Base-by-base conservation (phyloP, 2,888 invertebrate genomes). In the Tenthredo distinguenda region DNA sequence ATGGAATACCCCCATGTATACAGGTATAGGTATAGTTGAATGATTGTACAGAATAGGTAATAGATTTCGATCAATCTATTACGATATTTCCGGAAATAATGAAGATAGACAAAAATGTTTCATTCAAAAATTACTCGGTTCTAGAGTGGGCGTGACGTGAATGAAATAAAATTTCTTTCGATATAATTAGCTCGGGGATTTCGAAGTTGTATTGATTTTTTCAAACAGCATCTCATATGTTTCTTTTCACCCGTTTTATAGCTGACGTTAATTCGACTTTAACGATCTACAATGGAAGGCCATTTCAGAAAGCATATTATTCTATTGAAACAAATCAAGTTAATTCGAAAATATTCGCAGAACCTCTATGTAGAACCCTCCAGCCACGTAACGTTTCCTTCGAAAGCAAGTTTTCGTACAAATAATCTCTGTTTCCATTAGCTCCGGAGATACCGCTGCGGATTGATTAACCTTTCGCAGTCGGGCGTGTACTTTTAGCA, bases 301-400 rank as follows among this genome's bases (percentile, higher is more conserved):
- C 15, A 68, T 68, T 68, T 34, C 68, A 68, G 68, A 68, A 34
- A 68, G 12, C 62, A 68, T 68, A 68, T 34, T 2, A 68, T 68
- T 68, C 31, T 26, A 68, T 31, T 34, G 15, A 68, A 68, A 68
- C 34, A 34, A 68, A 68, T 68, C 15, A 68, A 68, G 18, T 34
- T 68, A 26, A 68, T 68, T 34, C 68, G 3, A 34, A 18, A 68
- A 55, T 55, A 18, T 55, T 55, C 55, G 55, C 55, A 7, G 55
- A 18, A 62, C 62, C 26, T 62, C 26, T 12, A 62, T 12, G 26
- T 26, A 62, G 21, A 9, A 12, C 10, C 26, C 21, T 62, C 62
- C 62, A 26, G 21, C 26, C 10, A 62, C 26, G 12, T 62, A 26
- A 62, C 62, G 26, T 10, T 10, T 62, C 12, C 21, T 10, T 12